These are phyloP conservation scores for Anthonomus grandis DNA, from an alignment of 1,140 invertebrate genomes.

Conservation along the genomic window DNA sequence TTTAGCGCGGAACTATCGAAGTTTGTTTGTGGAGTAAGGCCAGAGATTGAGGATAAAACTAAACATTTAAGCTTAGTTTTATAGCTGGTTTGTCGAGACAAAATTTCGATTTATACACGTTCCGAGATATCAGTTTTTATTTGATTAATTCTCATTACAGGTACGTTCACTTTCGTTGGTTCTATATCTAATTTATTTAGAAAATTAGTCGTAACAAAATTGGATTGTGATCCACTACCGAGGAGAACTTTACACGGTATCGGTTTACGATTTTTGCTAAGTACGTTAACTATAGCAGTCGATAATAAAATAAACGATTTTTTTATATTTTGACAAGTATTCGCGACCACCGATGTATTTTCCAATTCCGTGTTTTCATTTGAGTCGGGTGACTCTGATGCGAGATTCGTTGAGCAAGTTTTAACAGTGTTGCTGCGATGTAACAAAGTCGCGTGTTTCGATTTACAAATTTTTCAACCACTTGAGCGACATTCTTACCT, in stretches of 20 bases:
- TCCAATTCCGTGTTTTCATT: not conserved
- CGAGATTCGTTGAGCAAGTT: no score
- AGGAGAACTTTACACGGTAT: constrained; percentile 6
- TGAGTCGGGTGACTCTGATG: no score
- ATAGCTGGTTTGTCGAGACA: constrained; percentile 2
- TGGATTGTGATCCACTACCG: constrained; percentile 14
- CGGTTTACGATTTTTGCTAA: constrained; percentile 2
- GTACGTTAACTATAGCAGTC: constrained; percentile 6
- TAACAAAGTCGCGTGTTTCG: no score
- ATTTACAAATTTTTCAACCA: no score
- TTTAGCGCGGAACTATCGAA: constrained; percentile 14
- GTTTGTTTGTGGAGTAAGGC: not conserved
- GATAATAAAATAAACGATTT: constrained; percentile 15
- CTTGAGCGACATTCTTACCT: no score
- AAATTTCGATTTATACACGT: not conserved
- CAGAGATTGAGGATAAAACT: constrained; percentile 10
- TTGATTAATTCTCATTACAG: constrained; percentile 15
- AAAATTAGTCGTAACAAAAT: constrained; percentile 11
- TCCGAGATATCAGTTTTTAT: not conserved
- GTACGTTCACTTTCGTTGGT: constrained; percentile 5
- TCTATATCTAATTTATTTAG: constrained; percentile 4
- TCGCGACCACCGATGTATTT: not conserved
- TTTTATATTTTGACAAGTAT: not conserved
- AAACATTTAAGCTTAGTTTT: constrained; percentile 11
- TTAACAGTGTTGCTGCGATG: no score